Percentiles rank a stretch among this genome's conserved stretches.
Evolutionary conservation across 2,888 invertebrate genomes (phyloP).

Genomic region (Ashinkailepas kermadecensis): DNA sequence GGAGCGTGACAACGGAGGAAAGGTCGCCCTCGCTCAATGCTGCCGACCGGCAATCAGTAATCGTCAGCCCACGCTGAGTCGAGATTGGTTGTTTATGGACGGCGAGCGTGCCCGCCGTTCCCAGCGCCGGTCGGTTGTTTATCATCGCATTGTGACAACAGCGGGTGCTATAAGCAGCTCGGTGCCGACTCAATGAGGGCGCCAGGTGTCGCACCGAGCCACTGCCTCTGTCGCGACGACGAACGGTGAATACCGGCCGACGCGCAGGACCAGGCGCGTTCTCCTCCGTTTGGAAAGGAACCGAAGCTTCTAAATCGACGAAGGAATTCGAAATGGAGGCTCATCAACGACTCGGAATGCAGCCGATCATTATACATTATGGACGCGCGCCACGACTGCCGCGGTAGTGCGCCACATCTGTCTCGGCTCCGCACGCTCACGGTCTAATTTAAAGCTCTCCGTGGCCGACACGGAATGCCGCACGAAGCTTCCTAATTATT

Average conservation of each 20-base stretch:
- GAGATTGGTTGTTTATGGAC: not conserved
- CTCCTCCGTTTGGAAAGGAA: too few species aligned
- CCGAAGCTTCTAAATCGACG: too few species aligned
- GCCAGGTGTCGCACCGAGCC: not conserved
- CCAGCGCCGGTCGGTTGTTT: not conserved
- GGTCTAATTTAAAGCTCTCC: not conserved
- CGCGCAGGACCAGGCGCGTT: too few species aligned
- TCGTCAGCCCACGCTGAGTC: not conserved
- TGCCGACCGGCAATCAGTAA: not conserved
- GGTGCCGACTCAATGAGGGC: too few species aligned
- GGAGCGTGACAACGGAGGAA: not conserved
- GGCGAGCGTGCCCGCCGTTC: not conserved
- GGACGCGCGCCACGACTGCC: too few species aligned
- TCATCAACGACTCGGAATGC: too few species aligned
- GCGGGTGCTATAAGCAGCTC: not conserved
- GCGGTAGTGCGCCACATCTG: too few species aligned
- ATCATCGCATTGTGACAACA: not conserved
- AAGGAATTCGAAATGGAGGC: too few species aligned
- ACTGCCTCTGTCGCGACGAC: too few species aligned
- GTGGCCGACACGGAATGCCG: not conserved
- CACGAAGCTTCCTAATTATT: constrained; percentile 2
- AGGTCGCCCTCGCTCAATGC: not conserved
- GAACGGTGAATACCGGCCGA: too few species aligned
- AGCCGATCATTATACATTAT: too few species aligned
- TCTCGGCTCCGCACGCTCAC: too few species aligned